phyloP scores from a whole-genome alignment of 1,140 invertebrate species.

The Lepidotrigona ventralis region DNA sequence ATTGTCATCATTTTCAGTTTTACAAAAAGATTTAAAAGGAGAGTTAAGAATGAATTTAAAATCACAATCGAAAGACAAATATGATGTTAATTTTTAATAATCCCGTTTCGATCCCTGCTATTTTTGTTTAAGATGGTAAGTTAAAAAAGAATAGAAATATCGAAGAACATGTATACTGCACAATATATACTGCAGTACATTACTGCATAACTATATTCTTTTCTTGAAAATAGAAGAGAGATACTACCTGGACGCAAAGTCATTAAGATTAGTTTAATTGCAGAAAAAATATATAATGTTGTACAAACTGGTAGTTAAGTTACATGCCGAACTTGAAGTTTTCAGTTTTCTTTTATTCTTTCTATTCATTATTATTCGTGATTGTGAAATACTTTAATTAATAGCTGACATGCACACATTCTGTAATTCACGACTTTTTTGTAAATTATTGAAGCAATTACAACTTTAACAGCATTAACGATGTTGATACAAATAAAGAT shows the following conservation, averaged over 20 bases:
- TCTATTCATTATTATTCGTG: constrained; percentile 41
- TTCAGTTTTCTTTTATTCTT: constrained; percentile 28
- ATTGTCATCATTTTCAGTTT: not conserved
- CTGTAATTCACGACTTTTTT: constrained; percentile 66
- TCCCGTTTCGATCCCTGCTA: not conserved
- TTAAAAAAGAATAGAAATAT: not conserved
- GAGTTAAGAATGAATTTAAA: not conserved
- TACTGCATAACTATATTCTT: not conserved
- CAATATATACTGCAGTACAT: too few species aligned
- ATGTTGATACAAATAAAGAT: constrained; percentile 69
- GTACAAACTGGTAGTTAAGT: constrained; percentile 49
- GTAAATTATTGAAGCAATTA: constrained; percentile 63
- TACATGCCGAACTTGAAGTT: constrained; percentile 22
- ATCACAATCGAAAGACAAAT: not conserved
- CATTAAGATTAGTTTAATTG: constrained; percentile 25
- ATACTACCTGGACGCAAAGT: not conserved
- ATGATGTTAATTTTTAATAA: not conserved
- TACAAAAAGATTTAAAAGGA: not conserved
- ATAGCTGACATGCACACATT: constrained; percentile 64
- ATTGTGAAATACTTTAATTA: constrained; percentile 51
- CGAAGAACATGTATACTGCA: not conserved
- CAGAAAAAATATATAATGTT: constrained; percentile 39
- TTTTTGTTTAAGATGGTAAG: not conserved
- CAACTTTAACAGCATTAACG: constrained; percentile 61
- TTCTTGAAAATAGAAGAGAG: not conserved